Evolutionary conservation across 30 jellyfish, hydroid and myxozoan species (phyloP), one percentile per base, ranked within the genome.

Genomic region (Aurelia sp.): DNA sequence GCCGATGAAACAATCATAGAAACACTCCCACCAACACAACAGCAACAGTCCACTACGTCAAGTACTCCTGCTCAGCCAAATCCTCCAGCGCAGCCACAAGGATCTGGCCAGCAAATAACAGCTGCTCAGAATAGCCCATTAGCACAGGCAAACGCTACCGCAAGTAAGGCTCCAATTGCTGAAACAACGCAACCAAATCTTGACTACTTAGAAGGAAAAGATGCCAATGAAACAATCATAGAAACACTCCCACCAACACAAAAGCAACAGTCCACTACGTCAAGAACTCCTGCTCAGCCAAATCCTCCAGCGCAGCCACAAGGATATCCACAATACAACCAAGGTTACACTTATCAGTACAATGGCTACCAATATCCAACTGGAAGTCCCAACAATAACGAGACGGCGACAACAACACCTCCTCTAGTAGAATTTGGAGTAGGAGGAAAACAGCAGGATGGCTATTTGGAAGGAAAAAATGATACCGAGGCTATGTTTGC

Each of bases 171-270:
- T 8, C 55, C 55, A 44, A 8, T 0, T 44, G 55, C 55, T 8
- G 38, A 35, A 33, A 41, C 31, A 79, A 63, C 60, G 60, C n/a
- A 16, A 11, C 61, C 9, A 44, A 44, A 13, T 44, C 55, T 44
- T 44, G 76, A 69, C 2, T 81, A 66, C 74, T 51, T 81, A 8
- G 91, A 81, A 57, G 91, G 84, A 33, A 81, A 81, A 67, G 91
- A 81, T 59, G 59, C 63, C 51, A 78, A 69, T 81, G 84, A 68
- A 17, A 68, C 31, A 18, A 31, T 67, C 17, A 21, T 51, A 17
- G 24, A 31, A 33, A 47, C 13, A 41, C 7, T 19, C 35, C 87
- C 60, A 22, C 12, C 78, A 11, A 44, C 67, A 44, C 58, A 48
- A 80, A 63, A 41, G 67, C 90, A 64, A 63, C 63, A 64, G 5